phyloP scores from a whole-genome alignment of 1,140 invertebrate species.

The Mycetomoellerius zeteki region DNA sequence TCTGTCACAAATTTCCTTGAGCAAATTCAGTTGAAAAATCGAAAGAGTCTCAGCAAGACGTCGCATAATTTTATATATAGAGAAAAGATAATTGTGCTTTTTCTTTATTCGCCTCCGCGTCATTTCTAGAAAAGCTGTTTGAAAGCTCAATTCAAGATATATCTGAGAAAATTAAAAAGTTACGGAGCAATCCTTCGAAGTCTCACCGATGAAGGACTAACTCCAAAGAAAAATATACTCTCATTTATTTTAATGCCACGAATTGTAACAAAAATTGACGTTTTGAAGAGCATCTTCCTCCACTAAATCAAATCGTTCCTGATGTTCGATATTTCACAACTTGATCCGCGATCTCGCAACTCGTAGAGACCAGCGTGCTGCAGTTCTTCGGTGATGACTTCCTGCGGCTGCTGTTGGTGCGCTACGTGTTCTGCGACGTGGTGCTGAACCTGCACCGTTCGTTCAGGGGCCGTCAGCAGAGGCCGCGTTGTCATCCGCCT shows the following conservation, averaged over 20 bases:
- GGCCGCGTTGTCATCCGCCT: constrained; percentile 94
- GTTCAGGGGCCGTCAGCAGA: constrained; percentile 93
- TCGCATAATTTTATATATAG: neutral
- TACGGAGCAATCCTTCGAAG: neutral
- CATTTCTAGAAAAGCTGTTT: neutral
- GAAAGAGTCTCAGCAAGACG: constrained; percentile 32
- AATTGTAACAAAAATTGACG: constrained; percentile 1
- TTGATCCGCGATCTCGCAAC: constrained; percentile 24
- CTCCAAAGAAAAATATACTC: constrained; percentile 7
- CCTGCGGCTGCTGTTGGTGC: constrained; percentile 94
- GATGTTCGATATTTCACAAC: neutral
- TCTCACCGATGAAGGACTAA: neutral
- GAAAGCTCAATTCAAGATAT: neutral
- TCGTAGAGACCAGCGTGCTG: constrained; percentile 92
- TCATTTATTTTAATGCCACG: neutral
- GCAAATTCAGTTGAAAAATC: neutral
- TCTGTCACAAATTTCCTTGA: constrained; percentile 1
- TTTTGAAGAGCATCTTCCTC: constrained; percentile 4
- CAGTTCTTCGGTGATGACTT: constrained; percentile 98
- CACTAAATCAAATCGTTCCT: neutral
- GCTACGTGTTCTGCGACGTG: constrained; percentile 97
- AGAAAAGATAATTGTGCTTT: neutral
- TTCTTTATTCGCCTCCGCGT: neutral
- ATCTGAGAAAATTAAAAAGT: constrained; percentile 42
- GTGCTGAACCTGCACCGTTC: constrained; percentile 94